Evolutionary conservation across 2,888 invertebrate genomes (phyloP), one percentile per base, ranked within the genome.

Genomic region (Agriopis leucophaearia): DNA sequence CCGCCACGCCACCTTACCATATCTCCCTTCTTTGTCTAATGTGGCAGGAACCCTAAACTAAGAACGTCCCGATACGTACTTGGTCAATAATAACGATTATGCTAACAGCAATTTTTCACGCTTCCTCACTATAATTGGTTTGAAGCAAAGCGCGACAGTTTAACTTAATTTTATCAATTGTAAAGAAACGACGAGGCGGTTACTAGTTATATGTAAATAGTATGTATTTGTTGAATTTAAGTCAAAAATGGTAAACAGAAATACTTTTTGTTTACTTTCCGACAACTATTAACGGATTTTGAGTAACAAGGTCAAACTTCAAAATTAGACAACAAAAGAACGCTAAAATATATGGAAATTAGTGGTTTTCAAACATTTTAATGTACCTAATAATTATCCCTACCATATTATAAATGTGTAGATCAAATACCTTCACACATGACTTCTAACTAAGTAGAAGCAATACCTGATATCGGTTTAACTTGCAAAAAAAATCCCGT

Each of bases 71-170:
- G 27, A 13, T 27, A 36, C 52, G 15, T 36, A 36, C 36, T 52
- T 36, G n/a, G 15, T 15, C 36, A n/a, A 9, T 9, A n/a, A 13
- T 15, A 48, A 27, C n/a, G 5, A 36, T 15, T 8, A 36, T 8
- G 36, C 36, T 8, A 9, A 6, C 27, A 27, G 8, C 40, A 16
- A n/a, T 45, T 47, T 8, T 54, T 4, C 38, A 62, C 62, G 63
- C 63, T 63, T 56, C 47, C 42, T 50, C 18, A 12, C 12, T 5
- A 55, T 38, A 48, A 56, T 35, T 47, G 35, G 18, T 55, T 48
- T 55, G 16, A 63, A 7, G 36, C 36, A 18, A 47, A 47, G 18
- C 54, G 38, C 54, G 54, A 54, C 36, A 9, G 13, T 16, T 54
- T 47, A 1, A 18, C 18, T 10, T 18, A 16, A 13, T 7, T 50